Evolutionary conservation across 2,797 vertebrate species (phyloP), one percentile per base, ranked within the genome.

Genomic region (Epinephelus coioides): DNA sequence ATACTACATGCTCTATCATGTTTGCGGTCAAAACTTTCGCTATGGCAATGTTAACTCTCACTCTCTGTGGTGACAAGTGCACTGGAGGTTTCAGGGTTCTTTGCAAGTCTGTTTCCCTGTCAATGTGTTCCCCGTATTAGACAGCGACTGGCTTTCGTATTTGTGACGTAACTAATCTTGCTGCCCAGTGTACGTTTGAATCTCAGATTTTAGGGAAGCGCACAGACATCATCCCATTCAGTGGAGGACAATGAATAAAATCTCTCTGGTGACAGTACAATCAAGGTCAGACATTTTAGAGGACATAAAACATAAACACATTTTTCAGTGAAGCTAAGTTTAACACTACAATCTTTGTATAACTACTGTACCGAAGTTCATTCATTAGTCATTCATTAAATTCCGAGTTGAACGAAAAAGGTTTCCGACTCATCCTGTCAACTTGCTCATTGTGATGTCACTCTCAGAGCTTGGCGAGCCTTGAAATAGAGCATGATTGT

Each of bases 361-460:
- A 1, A 25, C 7, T 12, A 14, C 14, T 9, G 11, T 30, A 50
- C 62, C 9, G 56, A 47, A 8, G 19, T 12, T 47, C 43, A 68
- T 59, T 71, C n/a, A 71, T 60, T 63, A 50, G 44, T 51, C 30
- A 49, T 62, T 75, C 8, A 69, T 71, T 64, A 25, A 46, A 64
- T 13, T 73, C 10, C 43, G 34, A 30, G 11, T 74, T 53, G 18
- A 54, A 63, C 44, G 27, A 4, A 57, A 73, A 19, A 25, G 17
- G 44, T 66, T 70, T 6, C 76, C 10, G 44, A 47, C 34, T 40
- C 38, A 30, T 43, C 21, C 21, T 19, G 27, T 67, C 19, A 61
- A 30, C 40, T 18, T 23, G 3, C n/a, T 70, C 21, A 47, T 70
- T 68, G 17, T 68, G 8, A 60, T 69, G 6, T 73, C 21, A 79